Evolutionary conservation across 2,113 vertebrate species (phyloP).

Genomic region (Ailuropoda melanoleuca): DNA sequence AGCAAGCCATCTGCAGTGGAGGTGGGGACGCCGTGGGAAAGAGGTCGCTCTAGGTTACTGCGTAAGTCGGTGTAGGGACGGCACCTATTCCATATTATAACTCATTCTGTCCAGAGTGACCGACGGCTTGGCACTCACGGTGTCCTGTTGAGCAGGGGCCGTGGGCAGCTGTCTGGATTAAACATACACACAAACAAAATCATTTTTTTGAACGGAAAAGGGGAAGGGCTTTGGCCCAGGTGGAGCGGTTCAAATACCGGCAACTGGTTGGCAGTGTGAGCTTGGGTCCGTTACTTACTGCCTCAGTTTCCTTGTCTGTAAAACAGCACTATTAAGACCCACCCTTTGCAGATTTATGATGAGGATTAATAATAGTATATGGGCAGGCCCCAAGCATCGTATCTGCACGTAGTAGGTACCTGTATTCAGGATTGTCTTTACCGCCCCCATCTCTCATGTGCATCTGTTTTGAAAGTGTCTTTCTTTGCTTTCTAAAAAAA

Average conservation of each 20-base stretch:
- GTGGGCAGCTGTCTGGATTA: background rate
- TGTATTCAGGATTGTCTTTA: background rate
- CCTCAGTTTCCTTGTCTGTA: background rate
- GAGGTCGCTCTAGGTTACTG: background rate
- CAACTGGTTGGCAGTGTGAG: background rate
- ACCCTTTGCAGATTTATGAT: background rate
- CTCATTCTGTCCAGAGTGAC: background rate
- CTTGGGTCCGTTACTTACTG: background rate
- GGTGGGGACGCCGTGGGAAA: background rate
- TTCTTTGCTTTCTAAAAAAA: background rate
- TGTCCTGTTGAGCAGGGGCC: background rate
- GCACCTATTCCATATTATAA: background rate
- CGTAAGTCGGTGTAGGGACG: fast-evolving
- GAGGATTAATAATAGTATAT: background rate
- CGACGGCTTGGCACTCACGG: background rate
- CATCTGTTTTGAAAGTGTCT: background rate
- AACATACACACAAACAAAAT: background rate
- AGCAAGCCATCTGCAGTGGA: background rate
- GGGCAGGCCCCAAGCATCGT: background rate
- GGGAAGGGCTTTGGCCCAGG: background rate
- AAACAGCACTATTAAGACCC: background rate
- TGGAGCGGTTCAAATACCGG: background rate
- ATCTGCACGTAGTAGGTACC: background rate
- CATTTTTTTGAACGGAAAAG: background rate
- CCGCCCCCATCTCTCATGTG: background rate